Evolutionary conservation across 1,140 invertebrate species (phyloP), one percentile per base, ranked within the genome.

Genomic region (Papilio polyxenes): DNA sequence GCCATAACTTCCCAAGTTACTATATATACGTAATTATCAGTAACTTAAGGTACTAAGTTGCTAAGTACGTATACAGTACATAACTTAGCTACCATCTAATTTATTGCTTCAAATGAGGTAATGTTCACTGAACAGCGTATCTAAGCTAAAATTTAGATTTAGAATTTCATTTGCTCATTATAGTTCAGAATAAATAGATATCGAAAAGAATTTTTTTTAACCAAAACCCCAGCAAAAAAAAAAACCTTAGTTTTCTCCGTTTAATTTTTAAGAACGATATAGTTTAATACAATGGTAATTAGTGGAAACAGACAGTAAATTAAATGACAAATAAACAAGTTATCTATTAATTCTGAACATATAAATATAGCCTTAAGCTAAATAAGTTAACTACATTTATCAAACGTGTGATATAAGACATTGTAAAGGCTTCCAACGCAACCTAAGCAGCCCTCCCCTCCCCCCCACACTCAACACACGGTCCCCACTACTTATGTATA

Each of bases 61-160:
- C 51, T 53, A 62, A 62, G 51, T 53, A 53, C 51, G 51, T 53
- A 9, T 51, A 10, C 15, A 13, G 9, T 65, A 65, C 62, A 48
- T 44, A 48, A 48, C 31, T n/a, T 75, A 48, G 72, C 75, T 76
- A 76, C 1, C 10, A 76, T 2, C 23, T 77, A 31, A 77, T 77
- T 72, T 77, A 77, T 77, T 77, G 75, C 75, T 77, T 77, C 11
- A 37, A 77, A 77, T 56, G 75, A 77, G 75, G 75, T 77, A 77
- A 77, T 56, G 75, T 72, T 72, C 65, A 37, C 5, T 2, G 65
- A 72, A 37, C 65, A 72, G 23, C 23, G 13, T 81, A 81, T 23
- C 75, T 44, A 75, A 75, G 37, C 53, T 74, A 13, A 10, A 37
- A 48, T 17, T 51, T 5, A 40, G 15, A 40, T 72, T 72, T 72